Evolutionary conservation across 2,888 invertebrate genomes (phyloP), one percentile per base, ranked within the genome.

Genomic region (Hydropsyche betteni): DNA sequence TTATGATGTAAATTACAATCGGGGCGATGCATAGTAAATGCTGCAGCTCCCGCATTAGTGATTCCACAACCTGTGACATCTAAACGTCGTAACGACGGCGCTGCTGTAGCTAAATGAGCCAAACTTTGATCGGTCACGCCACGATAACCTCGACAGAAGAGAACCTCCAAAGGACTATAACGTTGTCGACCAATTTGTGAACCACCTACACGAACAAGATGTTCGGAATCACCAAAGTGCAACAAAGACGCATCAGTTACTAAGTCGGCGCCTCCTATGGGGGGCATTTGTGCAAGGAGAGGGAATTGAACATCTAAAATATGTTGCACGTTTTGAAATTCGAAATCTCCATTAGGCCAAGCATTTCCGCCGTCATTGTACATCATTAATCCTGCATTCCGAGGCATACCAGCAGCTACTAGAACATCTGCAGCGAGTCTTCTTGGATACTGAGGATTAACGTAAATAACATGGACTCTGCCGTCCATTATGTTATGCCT

Each of bases 41-140:
- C 83, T n/a, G 87, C 85, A 0, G 93, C 87, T 0, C 91, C 93
- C 0, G 84, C 81, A 5, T 83, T 82, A 0, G 92, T 91, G 0
- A 94, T 91, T 0, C 87, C 85, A 0, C 93, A 92, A 0, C 90
- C 89, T 0, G 90, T 90, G 0, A 94, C 88, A 83, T 94, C 93
- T 0, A 94, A 82, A 34, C 84, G 84, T 6, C 84, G 82, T 12
- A 93, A 82, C 74, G 86, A 82, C 0, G 90, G 90, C 0, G 91
- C 90, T 0, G 91, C 90, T 0, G 87, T 86, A 0, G 88, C 88
- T 70, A 92, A 82, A 82, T 92, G 91, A 12, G 84, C 82, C 16
- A 93, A 81, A 68, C 91, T 90, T 5, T 86, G 83, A 81, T 93
- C 89, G 0, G 92, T 92, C 0, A 93, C 88, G 74, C 86, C 85